phyloP scores from a whole-genome alignment of 2,797 vertebrate species.

The Tragopan temminckii region DNA sequence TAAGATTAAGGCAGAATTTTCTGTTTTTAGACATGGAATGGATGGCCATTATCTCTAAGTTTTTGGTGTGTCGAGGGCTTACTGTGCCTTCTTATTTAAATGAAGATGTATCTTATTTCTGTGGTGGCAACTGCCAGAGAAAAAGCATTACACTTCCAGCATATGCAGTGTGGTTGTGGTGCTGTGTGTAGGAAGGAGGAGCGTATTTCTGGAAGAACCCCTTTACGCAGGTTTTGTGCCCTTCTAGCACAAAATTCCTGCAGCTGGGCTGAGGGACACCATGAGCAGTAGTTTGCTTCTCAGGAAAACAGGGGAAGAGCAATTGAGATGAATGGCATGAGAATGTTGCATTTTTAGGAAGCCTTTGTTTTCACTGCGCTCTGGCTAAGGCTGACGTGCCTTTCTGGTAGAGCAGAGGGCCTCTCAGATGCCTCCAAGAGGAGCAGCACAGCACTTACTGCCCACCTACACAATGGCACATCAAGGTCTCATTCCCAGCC shows the following conservation, averaged over 20 bases:
- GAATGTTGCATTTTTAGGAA: slow-evolving; percentile 9
- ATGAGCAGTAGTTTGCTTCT: not conserved
- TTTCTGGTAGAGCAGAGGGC: slow-evolving; percentile 25
- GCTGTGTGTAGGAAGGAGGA: not conserved
- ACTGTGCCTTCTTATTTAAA: slow-evolving; percentile 35
- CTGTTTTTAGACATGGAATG: slow-evolving; percentile 20
- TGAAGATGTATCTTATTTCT: slow-evolving; percentile 32
- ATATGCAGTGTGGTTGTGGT: not conserved
- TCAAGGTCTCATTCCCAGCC: slow-evolving; percentile 28
- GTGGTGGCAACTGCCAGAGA: slow-evolving; percentile 34
- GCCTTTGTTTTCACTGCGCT: not conserved
- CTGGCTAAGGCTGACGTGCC: not conserved
- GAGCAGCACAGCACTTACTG: slow-evolving; percentile 4
- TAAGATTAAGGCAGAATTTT: slow-evolving; percentile 8
- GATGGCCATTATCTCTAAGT: slow-evolving; percentile 40
- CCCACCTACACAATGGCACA: slow-evolving; percentile 35
- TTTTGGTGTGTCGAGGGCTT: not conserved
- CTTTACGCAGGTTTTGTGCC: not conserved
- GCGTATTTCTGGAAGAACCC: slow-evolving; percentile 7
- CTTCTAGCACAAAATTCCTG: not conserved
- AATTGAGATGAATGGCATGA: not conserved
- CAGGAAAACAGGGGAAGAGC: not conserved
- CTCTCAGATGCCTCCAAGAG: not conserved
- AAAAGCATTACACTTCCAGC: slow-evolving; percentile 41
- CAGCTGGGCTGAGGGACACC: not conserved